Conservation (phyloP, 64 coral and sea anemone species). For the Pocillopora verrucosa region DNA sequence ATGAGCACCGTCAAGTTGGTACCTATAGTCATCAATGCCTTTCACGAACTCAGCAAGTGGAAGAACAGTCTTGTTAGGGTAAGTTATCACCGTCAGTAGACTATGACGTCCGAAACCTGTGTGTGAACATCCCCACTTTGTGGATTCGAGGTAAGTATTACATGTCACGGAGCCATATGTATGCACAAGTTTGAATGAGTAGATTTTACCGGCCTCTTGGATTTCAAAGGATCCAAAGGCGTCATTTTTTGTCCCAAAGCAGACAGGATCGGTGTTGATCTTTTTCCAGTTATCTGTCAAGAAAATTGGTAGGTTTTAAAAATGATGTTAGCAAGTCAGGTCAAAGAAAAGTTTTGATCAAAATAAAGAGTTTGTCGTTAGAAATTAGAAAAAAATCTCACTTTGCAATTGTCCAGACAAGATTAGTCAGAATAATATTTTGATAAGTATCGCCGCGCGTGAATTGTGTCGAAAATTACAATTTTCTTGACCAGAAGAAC, state of each 20-base stretch:
- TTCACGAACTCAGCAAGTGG: background rate
- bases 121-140: background rate
- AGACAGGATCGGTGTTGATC: background rate
- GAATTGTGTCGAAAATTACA: no score
- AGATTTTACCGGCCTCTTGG: background rate
- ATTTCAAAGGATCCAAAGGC: background rate
- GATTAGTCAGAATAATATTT: no score
- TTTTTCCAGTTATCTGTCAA: conserved; percentile 15
- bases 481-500: no score
- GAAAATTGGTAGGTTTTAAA: background rate
- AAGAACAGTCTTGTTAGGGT: background rate
- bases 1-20: background rate
- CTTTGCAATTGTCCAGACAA: no score
- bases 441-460: no score
- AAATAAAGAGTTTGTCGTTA: no score
- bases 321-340: no score
- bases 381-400: no score
- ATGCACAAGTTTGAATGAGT: background rate
- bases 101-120: no score
- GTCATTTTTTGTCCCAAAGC: background rate
- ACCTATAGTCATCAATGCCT: background rate
- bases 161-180: background rate
- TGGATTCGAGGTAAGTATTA: background rate
- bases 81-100: background rate
- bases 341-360: no score